Conservation (phyloP, 1,140 invertebrate genomes). For the Grapholita molesta region DNA sequence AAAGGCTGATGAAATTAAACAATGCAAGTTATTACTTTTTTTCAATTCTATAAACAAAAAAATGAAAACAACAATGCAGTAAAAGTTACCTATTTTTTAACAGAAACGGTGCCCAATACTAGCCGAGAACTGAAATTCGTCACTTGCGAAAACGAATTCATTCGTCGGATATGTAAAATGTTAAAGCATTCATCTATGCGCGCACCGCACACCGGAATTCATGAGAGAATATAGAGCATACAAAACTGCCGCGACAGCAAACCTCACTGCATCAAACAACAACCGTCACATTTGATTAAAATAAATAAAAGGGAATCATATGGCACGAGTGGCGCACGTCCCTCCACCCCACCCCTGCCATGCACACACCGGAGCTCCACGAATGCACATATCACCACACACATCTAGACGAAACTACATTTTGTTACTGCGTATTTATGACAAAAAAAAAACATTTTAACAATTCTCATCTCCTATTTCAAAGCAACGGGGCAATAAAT, state of each 20-base stretch:
- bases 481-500: conserved; percentile 6
- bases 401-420: neutral
- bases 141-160: conserved; percentile 66
- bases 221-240: conserved; percentile 67
- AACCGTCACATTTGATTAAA: conserved; percentile 71
- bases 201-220: conserved; percentile 67
- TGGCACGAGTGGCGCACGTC: conserved; percentile 31
- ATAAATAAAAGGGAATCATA: conserved; percentile 72
- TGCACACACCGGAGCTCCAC: neutral
- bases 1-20: neutral
- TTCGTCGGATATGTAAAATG: conserved; percentile 76
- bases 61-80: neutral
- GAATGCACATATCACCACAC: conserved; percentile 6
- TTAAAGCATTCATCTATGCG: conserved; percentile 75
- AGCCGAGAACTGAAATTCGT: conserved; percentile 64
- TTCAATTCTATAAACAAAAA: neutral
- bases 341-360: conserved; percentile 22
- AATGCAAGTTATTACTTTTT: neutral
- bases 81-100: neutral
- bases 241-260: conserved; percentile 65
- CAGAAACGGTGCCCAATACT: conserved; percentile 69
- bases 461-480: conserved; percentile 14
- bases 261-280: conserved; percentile 69
- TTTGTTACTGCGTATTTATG: neutral
- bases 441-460: neutral